phyloP scores from a whole-genome alignment of 2,113 vertebrate genomes.

The Megaptera novaeangliae region DNA sequence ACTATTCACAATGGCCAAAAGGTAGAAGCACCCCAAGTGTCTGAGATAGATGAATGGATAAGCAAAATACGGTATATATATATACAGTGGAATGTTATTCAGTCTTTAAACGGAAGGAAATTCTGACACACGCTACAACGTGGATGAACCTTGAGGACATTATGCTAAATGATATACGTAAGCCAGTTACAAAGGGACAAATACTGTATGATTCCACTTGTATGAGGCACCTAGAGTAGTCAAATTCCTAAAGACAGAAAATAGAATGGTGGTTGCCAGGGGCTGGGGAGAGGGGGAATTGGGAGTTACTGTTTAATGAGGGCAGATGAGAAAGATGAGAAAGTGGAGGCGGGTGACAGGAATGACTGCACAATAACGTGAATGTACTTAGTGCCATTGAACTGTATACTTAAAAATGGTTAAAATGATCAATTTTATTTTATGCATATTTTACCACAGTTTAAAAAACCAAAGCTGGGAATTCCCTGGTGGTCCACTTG shows the following conservation, averaged over 20 bases:
- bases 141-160: not conserved
- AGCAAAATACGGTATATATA: not conserved
- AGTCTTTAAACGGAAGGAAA: not conserved
- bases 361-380: not conserved
- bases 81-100: not conserved
- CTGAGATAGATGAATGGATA: not conserved
- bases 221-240: not conserved
- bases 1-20: not conserved
- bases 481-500: too few relatives aligned
- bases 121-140: not conserved
- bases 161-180: not conserved
- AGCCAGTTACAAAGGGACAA: not conserved
- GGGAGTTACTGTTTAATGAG: not conserved
- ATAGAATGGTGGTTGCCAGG: not conserved
- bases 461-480: not conserved
- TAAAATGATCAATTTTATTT: not conserved
- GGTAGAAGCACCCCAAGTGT: not conserved
- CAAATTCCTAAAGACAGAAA: not conserved
- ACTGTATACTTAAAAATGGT: not conserved
- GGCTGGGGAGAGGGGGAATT: not conserved
- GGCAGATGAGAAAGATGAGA: not conserved
- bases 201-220: not conserved
- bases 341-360: not conserved
- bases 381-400: not conserved
- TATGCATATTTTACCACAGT: not conserved